These are phyloP conservation scores for Leptinotarsa undecemlineata DNA, from an alignment of 1,140 invertebrate species.

Conservation along the genomic window DNA sequence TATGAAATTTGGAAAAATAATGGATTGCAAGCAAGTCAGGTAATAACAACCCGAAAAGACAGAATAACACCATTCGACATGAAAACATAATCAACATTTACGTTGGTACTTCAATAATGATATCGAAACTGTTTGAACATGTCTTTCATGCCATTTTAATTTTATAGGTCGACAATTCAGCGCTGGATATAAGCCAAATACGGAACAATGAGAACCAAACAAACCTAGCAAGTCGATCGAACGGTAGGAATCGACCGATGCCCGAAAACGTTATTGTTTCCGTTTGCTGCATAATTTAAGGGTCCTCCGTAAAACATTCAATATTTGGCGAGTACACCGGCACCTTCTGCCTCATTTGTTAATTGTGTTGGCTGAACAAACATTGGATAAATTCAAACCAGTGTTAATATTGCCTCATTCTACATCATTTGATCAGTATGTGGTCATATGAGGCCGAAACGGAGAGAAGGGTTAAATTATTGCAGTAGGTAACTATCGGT, in stretches of 20 bases:
- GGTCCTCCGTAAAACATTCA: neutral
- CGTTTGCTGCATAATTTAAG: neutral
- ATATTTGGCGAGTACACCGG: slow-evolving; percentile 4
- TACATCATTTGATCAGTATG: neutral
- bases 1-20: too few species aligned
- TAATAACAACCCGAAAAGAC: too few species aligned
- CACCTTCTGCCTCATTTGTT: slow-evolving; percentile 2
- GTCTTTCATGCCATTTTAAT: too few species aligned
- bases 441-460: neutral
- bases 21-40: too few species aligned
- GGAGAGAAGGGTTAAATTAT: too few species aligned
- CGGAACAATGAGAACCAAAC: neutral
- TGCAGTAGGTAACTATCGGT: too few species aligned
- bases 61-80: too few species aligned
- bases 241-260: neutral
- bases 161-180: neutral
- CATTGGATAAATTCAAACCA: neutral
- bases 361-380: slow-evolving; percentile 4
- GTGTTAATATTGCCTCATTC: neutral
- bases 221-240: neutral
- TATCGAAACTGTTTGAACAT: too few species aligned
- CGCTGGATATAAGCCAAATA: neutral
- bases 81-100: too few species aligned
- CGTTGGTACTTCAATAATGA: too few species aligned
- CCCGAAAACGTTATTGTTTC: neutral